Percentiles rank a stretch among this genome's conserved stretches.
Conservation (phyloP, 2,888 invertebrate genomes). For the Anarsia innoxiella region DNA sequence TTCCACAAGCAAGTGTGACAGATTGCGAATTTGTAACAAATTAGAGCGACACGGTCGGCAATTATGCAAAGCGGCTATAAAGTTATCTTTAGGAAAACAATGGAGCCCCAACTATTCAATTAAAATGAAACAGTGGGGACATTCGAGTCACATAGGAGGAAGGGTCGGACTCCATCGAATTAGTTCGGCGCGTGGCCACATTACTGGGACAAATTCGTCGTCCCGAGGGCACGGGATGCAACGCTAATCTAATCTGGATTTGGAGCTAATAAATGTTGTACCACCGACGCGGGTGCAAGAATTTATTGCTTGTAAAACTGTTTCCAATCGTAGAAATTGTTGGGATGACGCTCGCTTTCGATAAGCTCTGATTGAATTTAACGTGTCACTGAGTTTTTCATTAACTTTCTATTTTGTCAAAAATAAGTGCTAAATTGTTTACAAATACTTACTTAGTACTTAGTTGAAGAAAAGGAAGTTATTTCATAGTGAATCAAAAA, state of each 20-base stretch:
- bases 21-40: conserved; percentile 67
- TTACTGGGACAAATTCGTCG: conserved; percentile 69
- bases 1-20: conserved; percentile 44
- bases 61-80: conserved; percentile 70
- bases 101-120: conserved; percentile 66
- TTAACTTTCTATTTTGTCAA: too few relatives aligned
- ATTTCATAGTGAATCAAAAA: too few relatives aligned
- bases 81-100: conserved; percentile 70
- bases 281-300: conserved; percentile 57
- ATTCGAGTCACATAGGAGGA: conserved; percentile 70
- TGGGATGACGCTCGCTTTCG: conserved; percentile 54
- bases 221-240: conserved; percentile 66
- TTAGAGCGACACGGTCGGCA: conserved; percentile 56
- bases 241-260: conserved; percentile 73
- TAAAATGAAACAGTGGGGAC: conserved; percentile 66
- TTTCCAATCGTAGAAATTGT: conserved; percentile 71
- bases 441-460: too few relatives aligned
- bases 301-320: conserved; percentile 75
- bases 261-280: conserved; percentile 74
- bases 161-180: conserved; percentile 62
- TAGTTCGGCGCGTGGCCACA: conserved; percentile 72
- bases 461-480: too few relatives aligned
- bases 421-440: too few relatives aligned
- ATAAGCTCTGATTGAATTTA: conserved; percentile 64
- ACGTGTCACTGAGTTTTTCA: conserved; percentile 51